Evolutionary conservation across 2,113 vertebrate species (phyloP).

Genomic region (Uria lomvia): DNA sequence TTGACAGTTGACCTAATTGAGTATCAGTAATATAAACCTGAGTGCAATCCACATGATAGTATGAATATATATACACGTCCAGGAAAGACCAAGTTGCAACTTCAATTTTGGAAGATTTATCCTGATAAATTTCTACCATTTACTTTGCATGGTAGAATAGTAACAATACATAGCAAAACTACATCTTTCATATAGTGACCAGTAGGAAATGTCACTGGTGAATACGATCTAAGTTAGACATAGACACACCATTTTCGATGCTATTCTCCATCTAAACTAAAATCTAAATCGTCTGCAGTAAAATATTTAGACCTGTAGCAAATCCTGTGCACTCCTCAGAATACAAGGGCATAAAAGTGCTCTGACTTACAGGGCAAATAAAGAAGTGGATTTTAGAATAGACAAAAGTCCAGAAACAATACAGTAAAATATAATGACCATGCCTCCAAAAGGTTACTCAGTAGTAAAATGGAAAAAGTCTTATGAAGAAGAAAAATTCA

Average conservation of each 20-base stretch:
- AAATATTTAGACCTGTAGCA: background rate
- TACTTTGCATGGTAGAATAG: background rate
- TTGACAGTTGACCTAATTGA: background rate
- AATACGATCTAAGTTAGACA: background rate
- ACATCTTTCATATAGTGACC: background rate
- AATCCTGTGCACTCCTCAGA: background rate
- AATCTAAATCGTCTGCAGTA: background rate
- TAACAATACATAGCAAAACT: background rate
- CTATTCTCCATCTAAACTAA: background rate
- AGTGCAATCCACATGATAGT: background rate
- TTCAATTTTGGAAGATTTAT: background rate
- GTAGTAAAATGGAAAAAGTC: background rate
- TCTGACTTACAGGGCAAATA: background rate
- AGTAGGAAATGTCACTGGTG: background rate
- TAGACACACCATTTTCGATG: background rate
- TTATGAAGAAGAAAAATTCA: background rate
- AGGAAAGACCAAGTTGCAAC: background rate
- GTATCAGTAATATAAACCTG: background rate
- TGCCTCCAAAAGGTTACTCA: accelerated
- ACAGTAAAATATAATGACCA: background rate
- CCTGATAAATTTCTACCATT: background rate
- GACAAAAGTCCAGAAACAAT: background rate
- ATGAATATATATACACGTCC: background rate
- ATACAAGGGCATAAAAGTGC: background rate
- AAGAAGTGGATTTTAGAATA: background rate